A percentile compares a stretch with the other conserved stretches of the same genome.
phyloP scores from a whole-genome alignment of 2,888 invertebrate genomes.

The Diabrotica balteata region DNA sequence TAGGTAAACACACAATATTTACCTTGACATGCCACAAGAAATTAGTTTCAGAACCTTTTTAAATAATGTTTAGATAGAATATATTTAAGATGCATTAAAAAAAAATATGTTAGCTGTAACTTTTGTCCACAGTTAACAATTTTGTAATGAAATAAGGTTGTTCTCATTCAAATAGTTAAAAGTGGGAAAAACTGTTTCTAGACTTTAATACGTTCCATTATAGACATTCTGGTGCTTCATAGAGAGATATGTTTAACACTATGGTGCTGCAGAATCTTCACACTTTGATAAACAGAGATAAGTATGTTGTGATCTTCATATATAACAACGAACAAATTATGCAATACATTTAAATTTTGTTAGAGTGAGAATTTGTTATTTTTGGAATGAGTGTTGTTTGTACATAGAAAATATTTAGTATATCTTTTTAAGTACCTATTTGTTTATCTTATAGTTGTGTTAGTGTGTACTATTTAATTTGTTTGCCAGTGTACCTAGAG shows the following conservation, averaged over 20 bases:
- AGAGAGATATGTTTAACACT: slow-evolving; percentile 49
- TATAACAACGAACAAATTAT: slow-evolving; percentile 52
- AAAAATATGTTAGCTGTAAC: no score
- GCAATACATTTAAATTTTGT: slow-evolving; percentile 48
- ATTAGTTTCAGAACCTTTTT: no score
- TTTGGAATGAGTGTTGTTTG: slow-evolving; percentile 48
- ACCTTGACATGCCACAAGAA: no score
- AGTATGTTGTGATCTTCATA: slow-evolving; percentile 48
- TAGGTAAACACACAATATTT: no score
- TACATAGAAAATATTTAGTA: slow-evolving; percentile 49
- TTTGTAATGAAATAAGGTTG: not conserved
- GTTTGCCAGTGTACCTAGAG: slow-evolving; percentile 50
- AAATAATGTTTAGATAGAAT: no score
- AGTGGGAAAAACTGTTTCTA: slow-evolving; percentile 41
- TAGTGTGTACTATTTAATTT: slow-evolving; percentile 55
- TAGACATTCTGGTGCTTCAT: slow-evolving; percentile 58
- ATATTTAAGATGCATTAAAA: no score
- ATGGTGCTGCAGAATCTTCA: slow-evolving; percentile 58
- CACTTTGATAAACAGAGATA: slow-evolving; percentile 26
- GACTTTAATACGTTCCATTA: slow-evolving; percentile 56
- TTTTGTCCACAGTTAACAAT: no score
- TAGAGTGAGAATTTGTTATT: slow-evolving; percentile 47
- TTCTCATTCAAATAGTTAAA: not conserved
- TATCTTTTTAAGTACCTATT: slow-evolving; percentile 51
- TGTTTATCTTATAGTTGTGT: slow-evolving; percentile 48